These are phyloP conservation scores for Episyrphus balteatus DNA, from an alignment of 1,140 invertebrate genomes.

Conservation along the genomic window DNA sequence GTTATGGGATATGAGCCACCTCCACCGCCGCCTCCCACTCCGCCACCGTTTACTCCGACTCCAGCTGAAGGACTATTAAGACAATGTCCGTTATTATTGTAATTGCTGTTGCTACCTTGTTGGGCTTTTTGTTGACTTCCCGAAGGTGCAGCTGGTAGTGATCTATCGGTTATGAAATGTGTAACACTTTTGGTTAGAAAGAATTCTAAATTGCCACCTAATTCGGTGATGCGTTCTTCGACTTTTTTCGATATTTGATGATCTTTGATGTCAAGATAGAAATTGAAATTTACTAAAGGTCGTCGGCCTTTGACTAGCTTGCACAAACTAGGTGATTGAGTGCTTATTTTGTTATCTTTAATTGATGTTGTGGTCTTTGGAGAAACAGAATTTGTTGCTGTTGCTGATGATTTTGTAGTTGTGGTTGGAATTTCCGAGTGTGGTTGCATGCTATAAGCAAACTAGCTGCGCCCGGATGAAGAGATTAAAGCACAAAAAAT, in stretches of 20 bases:
- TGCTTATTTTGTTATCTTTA: slow-evolving; percentile 6
- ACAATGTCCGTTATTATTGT: slow-evolving; percentile 6
- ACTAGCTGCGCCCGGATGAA: slow-evolving; percentile 16
- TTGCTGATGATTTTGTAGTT: slow-evolving; percentile 21
- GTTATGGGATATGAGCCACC: no score
- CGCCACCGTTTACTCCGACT: neutral
- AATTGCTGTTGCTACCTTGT: neutral
- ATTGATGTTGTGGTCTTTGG: slow-evolving; percentile 9
- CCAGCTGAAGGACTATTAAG: neutral
- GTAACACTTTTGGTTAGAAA: slow-evolving; percentile 46
- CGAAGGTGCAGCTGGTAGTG: slow-evolving; percentile 22
- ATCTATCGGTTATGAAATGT: slow-evolving; percentile 46
- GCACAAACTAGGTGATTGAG: slow-evolving; percentile 16
- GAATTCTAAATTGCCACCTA: slow-evolving; percentile 51
- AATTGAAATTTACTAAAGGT: slow-evolving; percentile 47
- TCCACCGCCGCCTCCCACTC: neutral
- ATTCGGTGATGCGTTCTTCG: slow-evolving; percentile 51
- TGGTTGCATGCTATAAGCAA: slow-evolving; percentile 36
- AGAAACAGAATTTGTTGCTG: slow-evolving; percentile 7
- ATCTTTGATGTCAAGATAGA: slow-evolving; percentile 61
- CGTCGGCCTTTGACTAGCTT: slow-evolving; percentile 40
- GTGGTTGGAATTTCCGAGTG: slow-evolving; percentile 30
- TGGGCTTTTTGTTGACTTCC: neutral
- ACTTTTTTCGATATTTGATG: slow-evolving; percentile 46
- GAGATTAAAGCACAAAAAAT: no score